Evolutionary conservation across 2,888 invertebrate genomes (phyloP).

Genomic region (Diplolepis rosae): DNA sequence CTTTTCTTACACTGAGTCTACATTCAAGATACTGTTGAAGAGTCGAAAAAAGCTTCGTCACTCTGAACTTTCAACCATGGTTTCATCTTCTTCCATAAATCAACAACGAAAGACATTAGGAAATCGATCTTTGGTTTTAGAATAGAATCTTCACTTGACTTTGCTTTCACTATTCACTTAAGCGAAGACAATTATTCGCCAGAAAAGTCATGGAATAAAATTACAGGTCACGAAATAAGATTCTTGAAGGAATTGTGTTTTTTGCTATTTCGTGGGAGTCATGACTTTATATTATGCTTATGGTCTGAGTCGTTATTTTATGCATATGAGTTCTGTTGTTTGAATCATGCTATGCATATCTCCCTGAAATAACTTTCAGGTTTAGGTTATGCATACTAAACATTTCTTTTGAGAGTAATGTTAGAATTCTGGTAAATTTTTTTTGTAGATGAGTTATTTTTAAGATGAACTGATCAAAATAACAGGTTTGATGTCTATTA

Average conservation of each 20-base stretch:
- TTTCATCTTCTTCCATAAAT: not conserved
- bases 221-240: not conserved
- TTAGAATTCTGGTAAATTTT: conserved; percentile 7
- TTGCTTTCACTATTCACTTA: not conserved
- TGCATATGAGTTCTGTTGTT: conserved; percentile 24
- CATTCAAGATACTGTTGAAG: not conserved
- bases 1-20: not conserved
- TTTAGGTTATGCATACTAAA: conserved; percentile 27
- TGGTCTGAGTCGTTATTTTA: conserved; percentile 21
- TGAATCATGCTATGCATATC: not conserved
- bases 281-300: conserved; percentile 7
- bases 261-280: conserved; percentile 3
- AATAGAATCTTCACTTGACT: not conserved
- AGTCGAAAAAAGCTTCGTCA: not conserved
- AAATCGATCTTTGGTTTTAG: not conserved
- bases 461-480: no score
- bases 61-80: not conserved
- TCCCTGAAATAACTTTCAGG: conserved; percentile 9
- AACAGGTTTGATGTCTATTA: no score
- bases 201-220: not conserved
- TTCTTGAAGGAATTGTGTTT: not conserved
- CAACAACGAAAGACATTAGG: not conserved
- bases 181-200: not conserved
- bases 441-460: not conserved
- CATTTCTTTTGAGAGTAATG: not conserved